Evolutionary conservation across 1,140 invertebrate species (phyloP), one percentile per base, ranked within the genome.

Genomic region (Orius laevigatus): DNA sequence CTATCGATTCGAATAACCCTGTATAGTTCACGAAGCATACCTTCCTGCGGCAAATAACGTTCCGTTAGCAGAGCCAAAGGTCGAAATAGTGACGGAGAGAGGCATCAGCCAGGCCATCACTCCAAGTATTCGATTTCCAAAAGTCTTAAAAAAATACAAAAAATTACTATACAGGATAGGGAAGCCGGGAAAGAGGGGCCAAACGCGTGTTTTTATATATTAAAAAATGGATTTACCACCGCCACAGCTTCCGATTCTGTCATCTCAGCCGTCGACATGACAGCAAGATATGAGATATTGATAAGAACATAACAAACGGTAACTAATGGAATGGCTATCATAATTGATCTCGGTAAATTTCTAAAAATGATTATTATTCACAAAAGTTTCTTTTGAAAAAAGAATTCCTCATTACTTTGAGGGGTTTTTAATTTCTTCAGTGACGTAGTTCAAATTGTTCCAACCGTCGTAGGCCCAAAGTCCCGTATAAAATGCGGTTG

Each of bases 391-490:
- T 16, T 38, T 10, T 16, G n/a, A 3, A 16, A n/a, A n/a, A 5
- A 40, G 2, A 14, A 50, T 49, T 46, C 64, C 71, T 72, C n/a
- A n/a, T n/a, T 71, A 90, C 83, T 81, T 90, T 63, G 88, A 89
- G 39, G 95, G 95, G 66, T 97, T 91, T 64, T 96, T 90, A 53
- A 99, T 87, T 71, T 99, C 95, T 68, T 98, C 95, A 36, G 95
- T 96, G 14, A 98, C 93, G 70, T 96, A 98, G 68, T 97, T 98
- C 40, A 97, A 72, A 67, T 96, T 97, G 66, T 97, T 98, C 90
- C 91, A 98, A 55, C 94, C 95, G 65, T 98, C 93, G 66, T 98
- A 98, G 16, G 94, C 93, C 87, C 96, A 99, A 1, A 98, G 71
- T 19, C 92, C 93, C 6, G 84, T 91, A 66, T 97, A 97, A 70